Base-by-base conservation (phyloP, 2,797 vertebrate species). In the Peromyscus eremicus region DNA sequence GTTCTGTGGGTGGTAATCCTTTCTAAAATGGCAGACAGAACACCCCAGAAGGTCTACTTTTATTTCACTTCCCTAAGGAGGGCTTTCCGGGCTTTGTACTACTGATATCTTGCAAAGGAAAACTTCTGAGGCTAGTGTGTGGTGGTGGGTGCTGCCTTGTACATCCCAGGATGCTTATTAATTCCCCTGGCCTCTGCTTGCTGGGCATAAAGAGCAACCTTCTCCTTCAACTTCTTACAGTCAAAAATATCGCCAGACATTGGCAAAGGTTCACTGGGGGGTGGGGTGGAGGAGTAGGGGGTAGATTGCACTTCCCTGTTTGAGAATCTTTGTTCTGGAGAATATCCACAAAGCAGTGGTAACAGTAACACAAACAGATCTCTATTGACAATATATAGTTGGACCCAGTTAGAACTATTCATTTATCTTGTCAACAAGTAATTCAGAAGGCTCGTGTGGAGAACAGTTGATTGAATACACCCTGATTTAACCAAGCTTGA, bases 41-140 rank as follows among this genome's bases (percentile, higher is more conserved):
- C 68, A 37, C 2, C 79, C 40, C 57, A 34, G 96, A 21, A 75
- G 37, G 57, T 83, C 12, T 66, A 21, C 29, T 89, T 94, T 92
- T 46, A 52, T 86, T 94, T 85, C 2, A 64, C 71, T 87, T 96
- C 32, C 37, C 92, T 94, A 76, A 84, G 77, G 70, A 88, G 23
- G 16, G 34, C 68, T 87, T 91, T 46, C 90, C 70, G 70, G 19
- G 32, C 34, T 71, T 66, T 23, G n/a, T 7, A 9, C 64, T 90
- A 0, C 52, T 94, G 52, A 55, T 52, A 37, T 86, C 89, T 23
- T 91, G 21, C 81, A 52, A 6, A 49, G 66, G 89, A 49, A 82
- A 23, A 64, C n/a, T 55, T 49, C 9, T 0, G 43, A 46, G 32
- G 40, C 6, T 85, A 46, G 34, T 77, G 46, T 73, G 2, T 64